These are phyloP conservation scores for Ptyas mucosa DNA, from an alignment of 2,113 vertebrate genomes.

Conservation along the genomic window DNA sequence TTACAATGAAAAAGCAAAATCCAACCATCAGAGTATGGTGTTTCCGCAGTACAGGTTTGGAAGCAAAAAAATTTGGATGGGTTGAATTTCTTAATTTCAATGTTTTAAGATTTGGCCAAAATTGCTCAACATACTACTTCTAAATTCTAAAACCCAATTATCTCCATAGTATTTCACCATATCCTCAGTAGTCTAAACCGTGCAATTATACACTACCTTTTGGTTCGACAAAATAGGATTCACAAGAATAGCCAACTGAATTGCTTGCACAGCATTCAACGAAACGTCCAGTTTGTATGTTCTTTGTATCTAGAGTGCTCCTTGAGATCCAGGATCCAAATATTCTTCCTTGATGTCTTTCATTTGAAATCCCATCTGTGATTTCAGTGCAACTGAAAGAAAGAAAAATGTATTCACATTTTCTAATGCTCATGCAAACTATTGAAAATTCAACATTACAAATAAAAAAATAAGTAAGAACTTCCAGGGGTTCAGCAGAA, in stretches of 20 bases:
- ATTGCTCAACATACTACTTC: not conserved
- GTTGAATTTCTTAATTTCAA: not conserved
- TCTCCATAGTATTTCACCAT: not conserved
- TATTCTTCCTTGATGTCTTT: slow-evolving; percentile 49
- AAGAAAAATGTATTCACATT: not conserved
- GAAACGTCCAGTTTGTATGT: slow-evolving; percentile 17
- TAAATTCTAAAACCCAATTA: not conserved
- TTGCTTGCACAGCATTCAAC: slow-evolving; percentile 79
- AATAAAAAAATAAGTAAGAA: not conserved
- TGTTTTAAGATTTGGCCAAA: not conserved
- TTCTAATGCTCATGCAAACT: not conserved
- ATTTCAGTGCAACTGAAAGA: slow-evolving; percentile 72
- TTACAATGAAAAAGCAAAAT: not conserved
- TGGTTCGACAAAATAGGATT: slow-evolving; percentile 56
- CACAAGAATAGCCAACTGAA: slow-evolving; percentile 66
- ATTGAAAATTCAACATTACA: not conserved
- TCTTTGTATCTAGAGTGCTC: slow-evolving; percentile 55
- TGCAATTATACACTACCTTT: slow-evolving; percentile 53
- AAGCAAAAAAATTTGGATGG: not conserved
- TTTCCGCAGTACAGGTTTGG: not conserved
- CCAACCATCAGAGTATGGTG: not conserved
- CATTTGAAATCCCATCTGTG: slow-evolving; percentile 62
- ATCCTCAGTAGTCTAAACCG: too few species aligned
- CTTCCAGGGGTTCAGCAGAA: not conserved
- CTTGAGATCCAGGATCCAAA: slow-evolving; percentile 70